Conservation (phyloP, 2,113 vertebrate genomes). For the Chiloscyllium plagiosum region DNA sequence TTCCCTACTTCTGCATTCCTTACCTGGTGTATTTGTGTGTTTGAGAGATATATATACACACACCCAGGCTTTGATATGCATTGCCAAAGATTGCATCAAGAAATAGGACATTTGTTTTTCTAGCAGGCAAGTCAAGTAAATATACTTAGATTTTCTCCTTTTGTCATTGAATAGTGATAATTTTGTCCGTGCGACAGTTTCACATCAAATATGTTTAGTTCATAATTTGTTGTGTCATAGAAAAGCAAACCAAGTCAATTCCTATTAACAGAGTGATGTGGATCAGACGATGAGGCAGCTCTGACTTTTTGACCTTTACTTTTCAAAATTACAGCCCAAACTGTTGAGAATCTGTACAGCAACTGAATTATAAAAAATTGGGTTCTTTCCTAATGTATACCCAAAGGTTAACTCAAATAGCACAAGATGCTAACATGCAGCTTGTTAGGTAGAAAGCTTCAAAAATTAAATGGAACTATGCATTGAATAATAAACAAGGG, state of each 20-base stretch:
- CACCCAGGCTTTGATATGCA: background rate
- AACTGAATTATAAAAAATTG: slow-evolving; percentile 49
- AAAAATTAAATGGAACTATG: slow-evolving; percentile 6
- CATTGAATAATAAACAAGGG: slow-evolving; percentile 7
- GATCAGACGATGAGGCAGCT: slow-evolving; percentile 61
- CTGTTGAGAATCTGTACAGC: slow-evolving; percentile 42
- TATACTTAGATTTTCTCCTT: background rate
- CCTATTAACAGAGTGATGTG: slow-evolving; percentile 55
- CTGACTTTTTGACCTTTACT: slow-evolving; percentile 62
- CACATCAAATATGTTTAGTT: slow-evolving; percentile 41
- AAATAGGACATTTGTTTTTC: slow-evolving; percentile 4
- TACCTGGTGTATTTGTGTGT: background rate
- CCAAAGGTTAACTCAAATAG: background rate
- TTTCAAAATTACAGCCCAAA: slow-evolving; percentile 52
- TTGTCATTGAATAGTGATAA: background rate
- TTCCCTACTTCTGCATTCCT: background rate
- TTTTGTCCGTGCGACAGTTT: slow-evolving; percentile 28
- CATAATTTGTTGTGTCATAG: slow-evolving; percentile 77
- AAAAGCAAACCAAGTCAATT: slow-evolving; percentile 79
- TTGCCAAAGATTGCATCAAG: background rate
- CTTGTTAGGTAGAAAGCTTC: background rate
- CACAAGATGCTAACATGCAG: background rate
- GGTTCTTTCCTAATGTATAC: background rate
- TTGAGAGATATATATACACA: background rate
- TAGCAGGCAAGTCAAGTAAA: background rate